Evolutionary conservation across 2,888 invertebrate genomes (phyloP).

Genomic region (Macroteleia sp.): DNA sequence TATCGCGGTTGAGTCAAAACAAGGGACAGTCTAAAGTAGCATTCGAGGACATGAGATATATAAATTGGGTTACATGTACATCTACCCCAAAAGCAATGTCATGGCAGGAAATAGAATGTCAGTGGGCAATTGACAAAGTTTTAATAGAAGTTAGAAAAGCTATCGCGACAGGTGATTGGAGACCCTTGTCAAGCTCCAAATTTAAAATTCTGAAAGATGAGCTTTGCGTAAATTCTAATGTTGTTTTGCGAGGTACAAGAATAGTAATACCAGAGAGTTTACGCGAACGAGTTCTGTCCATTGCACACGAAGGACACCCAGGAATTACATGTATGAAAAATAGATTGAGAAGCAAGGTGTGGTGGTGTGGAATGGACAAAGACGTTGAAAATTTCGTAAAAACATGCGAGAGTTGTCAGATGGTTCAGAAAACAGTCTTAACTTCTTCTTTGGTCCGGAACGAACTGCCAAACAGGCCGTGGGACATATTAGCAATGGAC

Average conservation of each 20-base stretch:
- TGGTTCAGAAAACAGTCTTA: conserved; percentile 50
- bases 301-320: conserved; percentile 75
- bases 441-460: conserved; percentile 57
- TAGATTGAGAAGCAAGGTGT: conserved; percentile 62
- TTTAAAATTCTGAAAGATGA: conserved; percentile 52
- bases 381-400: conserved; percentile 61
- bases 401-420: conserved; percentile 58
- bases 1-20: conserved; percentile 7
- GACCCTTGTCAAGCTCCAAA: conserved; percentile 15
- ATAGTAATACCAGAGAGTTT: conserved; percentile 20
- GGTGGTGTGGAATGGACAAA: conserved; percentile 65
- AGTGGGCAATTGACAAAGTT: conserved; percentile 39
- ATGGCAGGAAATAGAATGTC: conserved; percentile 35
- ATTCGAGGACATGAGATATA: conserved; percentile 23
- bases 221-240: conserved; percentile 44
- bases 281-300: not conserved
- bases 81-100: conserved; percentile 34
- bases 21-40: not conserved
- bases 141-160: conserved; percentile 42
- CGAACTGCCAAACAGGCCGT: conserved; percentile 46
- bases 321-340: conserved; percentile 67
- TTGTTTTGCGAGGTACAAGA: conserved; percentile 60
- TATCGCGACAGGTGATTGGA: conserved; percentile 40
- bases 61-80: conserved; percentile 16
- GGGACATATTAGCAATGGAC: conserved; percentile 59